Evolutionary conservation across 1,140 invertebrate species (phyloP), one percentile per base, ranked within the genome.

Genomic region (Chymomyza costata): DNA sequence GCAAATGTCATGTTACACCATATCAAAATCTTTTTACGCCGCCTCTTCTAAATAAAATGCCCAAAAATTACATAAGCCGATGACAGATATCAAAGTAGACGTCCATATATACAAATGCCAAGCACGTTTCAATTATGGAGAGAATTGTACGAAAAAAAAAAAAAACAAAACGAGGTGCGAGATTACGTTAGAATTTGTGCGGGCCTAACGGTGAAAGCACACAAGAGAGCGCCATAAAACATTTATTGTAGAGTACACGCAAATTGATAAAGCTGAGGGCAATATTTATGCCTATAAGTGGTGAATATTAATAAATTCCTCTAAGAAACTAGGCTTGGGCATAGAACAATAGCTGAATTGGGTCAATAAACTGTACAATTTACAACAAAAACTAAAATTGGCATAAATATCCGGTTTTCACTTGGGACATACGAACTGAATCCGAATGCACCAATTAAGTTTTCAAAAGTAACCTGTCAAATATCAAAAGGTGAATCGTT

Each of bases 51-150:
- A n/a, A n/a, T n/a, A 34, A 6, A 10, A n/a, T 34, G 32, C 13
- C 13, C 11, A 34, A 34, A 34, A 34, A 8, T 38, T 38, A 38
- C 16, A 38, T 50, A 14, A 16, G 6, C 35, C 43, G 14, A 44
- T 50, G 21, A 17, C 5, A 32, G 18, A 35, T 15, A 34, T n/a
- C 14, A 37, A 7, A 28, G 10, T n/a, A 3, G 1, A 1, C 0
- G 1, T 7, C 35, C 31, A 2, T n/a, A 13, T 47, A 16, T 17
- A 39, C 2, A 8, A 0, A 80, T 50, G 28, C 40, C 16, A 25
- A 28, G 21, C 80, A 82, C 80, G 73, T 82, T 66, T 66, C 45
- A 52, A 82, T 82, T 82, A 82, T 82, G 67, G 55, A 62, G 68
- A 59, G 50, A 78, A 65, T 68, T 56, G 57, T 35, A 19, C 50